These are phyloP conservation scores for Azorinus chamasolen DNA, from an alignment of 2,888 invertebrate species.

Conservation along the genomic window DNA sequence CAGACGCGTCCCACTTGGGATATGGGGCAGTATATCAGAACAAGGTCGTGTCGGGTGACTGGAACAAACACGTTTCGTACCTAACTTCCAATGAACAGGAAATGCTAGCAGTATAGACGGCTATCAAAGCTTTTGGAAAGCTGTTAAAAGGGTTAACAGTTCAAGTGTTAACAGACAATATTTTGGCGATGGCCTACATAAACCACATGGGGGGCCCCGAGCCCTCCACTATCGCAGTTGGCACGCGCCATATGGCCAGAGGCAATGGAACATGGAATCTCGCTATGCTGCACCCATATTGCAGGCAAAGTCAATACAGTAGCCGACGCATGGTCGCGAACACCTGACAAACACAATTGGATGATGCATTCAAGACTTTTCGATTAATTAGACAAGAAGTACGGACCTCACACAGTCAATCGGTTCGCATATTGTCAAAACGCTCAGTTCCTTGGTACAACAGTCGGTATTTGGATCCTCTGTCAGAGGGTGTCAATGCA, in stretches of 20 bases:
- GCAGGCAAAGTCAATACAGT: slow-evolving; percentile 26
- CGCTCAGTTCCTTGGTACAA: slow-evolving; percentile 31
- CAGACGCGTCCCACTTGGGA: too few species aligned
- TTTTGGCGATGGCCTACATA: too few species aligned
- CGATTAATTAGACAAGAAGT: slow-evolving; percentile 26
- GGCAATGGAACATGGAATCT: slow-evolving; percentile 35
- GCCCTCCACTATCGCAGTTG: slow-evolving; percentile 7
- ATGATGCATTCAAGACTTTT: slow-evolving; percentile 27
- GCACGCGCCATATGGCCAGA: slow-evolving; percentile 37
- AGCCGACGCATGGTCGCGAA: slow-evolving; percentile 42
- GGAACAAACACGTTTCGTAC: too few species aligned
- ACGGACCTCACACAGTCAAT: slow-evolving; percentile 30
- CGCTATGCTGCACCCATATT: slow-evolving; percentile 31
- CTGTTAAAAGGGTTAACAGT: too few species aligned
- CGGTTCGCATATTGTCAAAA: slow-evolving; percentile 28
- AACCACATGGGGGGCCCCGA: too few species aligned
- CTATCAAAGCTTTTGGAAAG: too few species aligned
- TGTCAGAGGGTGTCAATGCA: slow-evolving; percentile 31
- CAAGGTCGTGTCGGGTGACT: too few species aligned
- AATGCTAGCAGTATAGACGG: too few species aligned
- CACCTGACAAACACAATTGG: slow-evolving; percentile 40
- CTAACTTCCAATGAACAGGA: too few species aligned
- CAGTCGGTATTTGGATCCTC: slow-evolving; percentile 35
- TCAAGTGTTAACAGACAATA: too few species aligned
- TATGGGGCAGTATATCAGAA: too few species aligned